These are phyloP conservation scores for Tetragnatha montana DNA, from an alignment of 2,888 invertebrate genomes.

Conservation along the genomic window DNA sequence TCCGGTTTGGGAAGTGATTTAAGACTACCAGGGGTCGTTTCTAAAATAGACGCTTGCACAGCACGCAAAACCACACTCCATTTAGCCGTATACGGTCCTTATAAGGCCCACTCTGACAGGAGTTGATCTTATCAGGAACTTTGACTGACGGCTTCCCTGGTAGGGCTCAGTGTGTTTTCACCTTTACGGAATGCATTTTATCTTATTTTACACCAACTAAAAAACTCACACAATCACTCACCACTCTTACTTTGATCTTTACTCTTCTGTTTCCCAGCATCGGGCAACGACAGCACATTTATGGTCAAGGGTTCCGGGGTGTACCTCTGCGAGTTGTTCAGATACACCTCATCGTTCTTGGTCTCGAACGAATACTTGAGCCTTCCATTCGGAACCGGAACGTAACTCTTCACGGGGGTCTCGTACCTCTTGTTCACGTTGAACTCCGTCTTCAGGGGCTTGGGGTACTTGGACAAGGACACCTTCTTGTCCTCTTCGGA, in stretches of 20 bases:
- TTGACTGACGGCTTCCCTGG: no score
- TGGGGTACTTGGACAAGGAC: constrained; percentile 6
- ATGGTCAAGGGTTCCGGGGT: constrained; percentile 51
- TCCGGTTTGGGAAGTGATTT: no score
- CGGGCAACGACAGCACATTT: constrained; percentile 43
- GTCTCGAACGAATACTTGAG: constrained; percentile 50
- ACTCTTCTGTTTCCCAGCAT: constrained; percentile 1
- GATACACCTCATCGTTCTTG: constrained; percentile 44
- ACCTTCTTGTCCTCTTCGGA: constrained; percentile 15
- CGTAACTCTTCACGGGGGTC: constrained; percentile 12
- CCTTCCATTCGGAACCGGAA: constrained; percentile 45
- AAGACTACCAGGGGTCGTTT: no score
- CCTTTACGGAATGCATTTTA: no score
- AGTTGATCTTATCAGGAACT: no score
- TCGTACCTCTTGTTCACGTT: constrained; percentile 18
- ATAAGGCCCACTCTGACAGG: no score
- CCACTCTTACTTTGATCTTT: constrained; percentile 10
- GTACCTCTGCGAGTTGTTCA: constrained; percentile 22
- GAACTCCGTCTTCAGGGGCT: not conserved
- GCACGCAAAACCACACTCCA: no score
- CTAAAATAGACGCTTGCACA: no score
- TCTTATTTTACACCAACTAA: no score
- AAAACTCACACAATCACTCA: constrained; percentile 15
- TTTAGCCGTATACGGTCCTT: no score
- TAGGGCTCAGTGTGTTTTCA: no score